Base-by-base conservation (phyloP, 2,113 vertebrate species). In the Muntiacus muntjak region DNA sequence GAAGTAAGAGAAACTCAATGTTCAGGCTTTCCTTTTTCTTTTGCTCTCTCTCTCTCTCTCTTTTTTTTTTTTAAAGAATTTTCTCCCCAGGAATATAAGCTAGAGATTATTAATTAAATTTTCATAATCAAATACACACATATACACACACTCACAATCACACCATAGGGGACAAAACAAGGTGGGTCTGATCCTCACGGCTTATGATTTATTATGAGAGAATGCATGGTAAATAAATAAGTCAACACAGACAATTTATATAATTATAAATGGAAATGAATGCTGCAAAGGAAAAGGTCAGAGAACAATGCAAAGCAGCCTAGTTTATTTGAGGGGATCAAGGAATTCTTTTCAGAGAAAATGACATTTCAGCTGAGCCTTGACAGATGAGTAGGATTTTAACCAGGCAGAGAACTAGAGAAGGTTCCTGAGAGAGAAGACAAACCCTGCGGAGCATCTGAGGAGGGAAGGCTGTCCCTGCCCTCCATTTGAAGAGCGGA, bases 261-360 rank as follows among this genome's bases (percentile, higher is more conserved):
- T 95, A 57, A 94, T 96, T 95, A 85, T 36, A 85, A 90, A 67
- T 57, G 74, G 40, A 94, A 92, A 79, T 90, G 11, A 95, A 25
- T 25, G 25, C 43, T 62, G 26, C 30, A 64, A 91, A 89, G 50
- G 28, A 85, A 95, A 96, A 97, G 58, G 45, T 91, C 83, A 97
- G 78, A 86, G 45, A 86, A 55, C 45, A 67, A 55, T 86, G 92
- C 52, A 91, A 76, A 92, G 71, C 28, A 90, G 33, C 30, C 16
- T 52, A 5, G 52, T 96, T 96, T 93, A 40, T 92, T 97, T 94
- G 36, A 60, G 45, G 30, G 47, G 28, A 84, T 81, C n/a, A 97
- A 91, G 19, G n/a, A 67, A 67, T 82, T 83, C 74, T 92, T 84
- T 19, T 71, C 33, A 94, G 40, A 91, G 82, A 97, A 92, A 91